phyloP scores from a whole-genome alignment of 2,797 vertebrate species.

The Vireo griseus region DNA sequence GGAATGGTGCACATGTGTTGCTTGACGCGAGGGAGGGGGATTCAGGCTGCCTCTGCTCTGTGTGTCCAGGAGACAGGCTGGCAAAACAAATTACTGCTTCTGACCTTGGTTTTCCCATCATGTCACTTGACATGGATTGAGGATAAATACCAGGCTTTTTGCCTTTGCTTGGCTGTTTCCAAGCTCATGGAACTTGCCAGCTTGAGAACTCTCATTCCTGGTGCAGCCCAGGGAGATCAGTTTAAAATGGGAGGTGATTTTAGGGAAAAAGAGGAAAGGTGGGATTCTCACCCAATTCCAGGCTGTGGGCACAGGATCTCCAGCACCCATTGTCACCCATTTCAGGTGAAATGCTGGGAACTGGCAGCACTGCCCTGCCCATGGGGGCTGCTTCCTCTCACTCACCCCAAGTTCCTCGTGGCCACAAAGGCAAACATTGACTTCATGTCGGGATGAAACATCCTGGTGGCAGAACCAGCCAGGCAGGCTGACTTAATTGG shows the following conservation, averaged over 20 bases:
- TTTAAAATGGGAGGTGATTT: not conserved
- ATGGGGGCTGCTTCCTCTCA: not conserved
- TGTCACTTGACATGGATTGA: not conserved
- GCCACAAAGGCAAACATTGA: not conserved
- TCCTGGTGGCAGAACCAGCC: not conserved
- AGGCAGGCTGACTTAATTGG: not conserved
- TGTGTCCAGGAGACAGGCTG: not conserved
- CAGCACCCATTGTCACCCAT: not conserved
- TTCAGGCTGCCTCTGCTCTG: not conserved
- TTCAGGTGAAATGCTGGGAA: not conserved
- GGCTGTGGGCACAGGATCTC: not conserved
- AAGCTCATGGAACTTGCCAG: not conserved
- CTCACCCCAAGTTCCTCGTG: accelerated
- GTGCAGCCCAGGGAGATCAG: not conserved
- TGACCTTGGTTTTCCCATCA: not conserved
- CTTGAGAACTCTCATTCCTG: not conserved
- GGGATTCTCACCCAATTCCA: not conserved
- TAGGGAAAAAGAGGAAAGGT: not conserved
- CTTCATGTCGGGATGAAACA: not conserved
- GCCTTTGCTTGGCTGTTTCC: not conserved
- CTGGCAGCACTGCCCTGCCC: not conserved
- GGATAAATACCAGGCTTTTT: not conserved
- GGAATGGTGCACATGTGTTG: not conserved
- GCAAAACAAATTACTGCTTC: not conserved
- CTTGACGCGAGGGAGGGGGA: not conserved